Conservation (phyloP, 2,797 vertebrate species). For the Sebastes wilsoni region DNA sequence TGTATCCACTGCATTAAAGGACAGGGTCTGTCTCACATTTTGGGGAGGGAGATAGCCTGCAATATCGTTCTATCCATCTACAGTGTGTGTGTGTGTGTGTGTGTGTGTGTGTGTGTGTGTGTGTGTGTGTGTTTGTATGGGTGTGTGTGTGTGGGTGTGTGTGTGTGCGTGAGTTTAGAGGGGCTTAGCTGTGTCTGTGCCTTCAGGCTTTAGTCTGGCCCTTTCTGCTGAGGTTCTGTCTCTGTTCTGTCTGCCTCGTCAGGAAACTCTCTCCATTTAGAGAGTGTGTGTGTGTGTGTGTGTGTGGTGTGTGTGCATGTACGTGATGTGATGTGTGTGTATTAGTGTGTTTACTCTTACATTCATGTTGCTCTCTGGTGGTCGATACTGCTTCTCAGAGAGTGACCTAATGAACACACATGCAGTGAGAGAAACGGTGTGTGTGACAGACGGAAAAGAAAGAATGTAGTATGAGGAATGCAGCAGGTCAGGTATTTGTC, state of each 20-base stretch:
- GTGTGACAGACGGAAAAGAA: not conserved
- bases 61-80: not conserved
- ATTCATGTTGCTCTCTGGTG: conserved; percentile 9
- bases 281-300: not conserved
- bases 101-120: not conserved
- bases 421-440: not conserved
- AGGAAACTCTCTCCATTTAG: conserved; percentile 3
- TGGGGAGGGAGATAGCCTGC: not conserved
- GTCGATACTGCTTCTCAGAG: conserved; percentile 2
- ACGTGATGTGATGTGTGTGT: not conserved
- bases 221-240: conserved; percentile 10
- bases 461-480: conserved; percentile 48
- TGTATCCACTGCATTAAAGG: not conserved
- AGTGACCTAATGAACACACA: not conserved
- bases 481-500: conserved; percentile 51
- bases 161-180: not conserved
- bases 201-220: conserved; percentile 49
- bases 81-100: conserved; percentile 5
- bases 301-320: not conserved
- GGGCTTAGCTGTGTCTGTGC: conserved; percentile 54
- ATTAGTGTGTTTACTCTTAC: not conserved
- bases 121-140: not conserved
- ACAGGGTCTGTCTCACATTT: not conserved
- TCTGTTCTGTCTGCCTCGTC: conserved; percentile 15
- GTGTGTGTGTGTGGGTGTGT: conserved; percentile 2